These are phyloP conservation scores for Charaxes varanes DNA, from an alignment of 1,140 invertebrate genomes.

Conservation along the genomic window DNA sequence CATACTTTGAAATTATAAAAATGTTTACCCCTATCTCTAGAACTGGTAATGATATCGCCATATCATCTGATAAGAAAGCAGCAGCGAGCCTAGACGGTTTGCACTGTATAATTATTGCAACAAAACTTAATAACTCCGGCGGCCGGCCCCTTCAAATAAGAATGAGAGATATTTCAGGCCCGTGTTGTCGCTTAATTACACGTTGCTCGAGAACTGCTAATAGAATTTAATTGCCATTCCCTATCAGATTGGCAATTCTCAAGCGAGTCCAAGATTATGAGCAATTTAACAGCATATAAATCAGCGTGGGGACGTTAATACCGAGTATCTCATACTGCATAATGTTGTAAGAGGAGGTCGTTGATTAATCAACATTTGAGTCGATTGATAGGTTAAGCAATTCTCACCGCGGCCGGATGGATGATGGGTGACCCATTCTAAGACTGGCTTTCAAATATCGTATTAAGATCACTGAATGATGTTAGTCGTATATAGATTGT, in stretches of 20 bases:
- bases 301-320: constrained; percentile 25
- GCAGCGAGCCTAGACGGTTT: constrained; percentile 23
- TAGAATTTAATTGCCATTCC: constrained; percentile 63
- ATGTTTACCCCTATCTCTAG: too few relatives aligned
- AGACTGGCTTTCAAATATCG: too few relatives aligned
- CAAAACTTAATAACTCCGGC: constrained; percentile 54
- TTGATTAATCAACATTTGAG: too few relatives aligned
- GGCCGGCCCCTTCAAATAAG: constrained; percentile 45
- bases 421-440: too few relatives aligned
- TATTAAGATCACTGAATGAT: too few relatives aligned
- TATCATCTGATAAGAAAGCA: constrained; percentile 36
- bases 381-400: too few relatives aligned
- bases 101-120: constrained; percentile 49
- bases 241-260: constrained; percentile 32
- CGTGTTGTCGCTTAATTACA: constrained; percentile 58
- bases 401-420: too few relatives aligned
- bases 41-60: constrained; percentile 42
- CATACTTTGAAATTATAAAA: too few relatives aligned
- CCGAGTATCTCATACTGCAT: constrained; percentile 10
- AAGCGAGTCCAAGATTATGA: constrained; percentile 29
- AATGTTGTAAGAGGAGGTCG: too few relatives aligned
- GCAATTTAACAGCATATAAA: constrained; percentile 32
- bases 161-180: constrained; percentile 59
- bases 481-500: too few relatives aligned
- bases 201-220: constrained; percentile 47